These are phyloP conservation scores for Typhlomys cinereus DNA, from an alignment of 2,113 vertebrate genomes.

Conservation along the genomic window DNA sequence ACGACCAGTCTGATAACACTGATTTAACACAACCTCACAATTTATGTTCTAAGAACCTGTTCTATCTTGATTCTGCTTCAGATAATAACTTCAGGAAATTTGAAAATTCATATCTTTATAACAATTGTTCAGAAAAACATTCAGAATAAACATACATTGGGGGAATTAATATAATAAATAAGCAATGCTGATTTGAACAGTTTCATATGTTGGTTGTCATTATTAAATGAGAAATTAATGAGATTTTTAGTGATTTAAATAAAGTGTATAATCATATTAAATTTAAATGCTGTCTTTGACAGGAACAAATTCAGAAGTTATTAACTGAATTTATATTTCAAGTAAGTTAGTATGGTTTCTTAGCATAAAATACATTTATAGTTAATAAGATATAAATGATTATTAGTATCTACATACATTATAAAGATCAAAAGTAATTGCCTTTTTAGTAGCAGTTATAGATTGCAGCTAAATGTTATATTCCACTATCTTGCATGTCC, in stretches of 20 bases:
- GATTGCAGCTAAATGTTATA: constrained; percentile 38
- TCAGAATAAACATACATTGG: constrained; percentile 23
- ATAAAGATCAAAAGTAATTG: constrained; percentile 39
- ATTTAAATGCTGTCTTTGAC: constrained; percentile 49
- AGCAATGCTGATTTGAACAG: background rate
- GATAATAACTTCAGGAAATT: constrained; percentile 9
- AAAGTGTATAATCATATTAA: constrained; percentile 19
- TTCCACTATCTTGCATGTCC: background rate
- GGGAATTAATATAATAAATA: constrained; percentile 32
- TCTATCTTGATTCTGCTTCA: constrained; percentile 14
- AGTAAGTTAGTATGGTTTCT: constrained; percentile 22
- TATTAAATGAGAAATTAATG: background rate
- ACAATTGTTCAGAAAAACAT: constrained; percentile 21
- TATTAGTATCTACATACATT: background rate
- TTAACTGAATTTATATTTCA: constrained; percentile 14
- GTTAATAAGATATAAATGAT: constrained; percentile 25
- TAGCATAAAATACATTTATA: constrained; percentile 28
- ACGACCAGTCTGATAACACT: constrained; percentile 12
- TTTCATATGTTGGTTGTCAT: constrained; percentile 1
- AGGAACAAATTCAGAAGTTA: constrained; percentile 3
- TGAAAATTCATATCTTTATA: constrained; percentile 21
- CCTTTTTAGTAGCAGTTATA: constrained; percentile 22
- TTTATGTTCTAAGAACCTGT: background rate
- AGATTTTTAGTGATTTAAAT: constrained; percentile 45
- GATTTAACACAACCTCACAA: constrained; percentile 5